phyloP scores from a whole-genome alignment of 2,888 invertebrate genomes.

The Deroplatys truncata region DNA sequence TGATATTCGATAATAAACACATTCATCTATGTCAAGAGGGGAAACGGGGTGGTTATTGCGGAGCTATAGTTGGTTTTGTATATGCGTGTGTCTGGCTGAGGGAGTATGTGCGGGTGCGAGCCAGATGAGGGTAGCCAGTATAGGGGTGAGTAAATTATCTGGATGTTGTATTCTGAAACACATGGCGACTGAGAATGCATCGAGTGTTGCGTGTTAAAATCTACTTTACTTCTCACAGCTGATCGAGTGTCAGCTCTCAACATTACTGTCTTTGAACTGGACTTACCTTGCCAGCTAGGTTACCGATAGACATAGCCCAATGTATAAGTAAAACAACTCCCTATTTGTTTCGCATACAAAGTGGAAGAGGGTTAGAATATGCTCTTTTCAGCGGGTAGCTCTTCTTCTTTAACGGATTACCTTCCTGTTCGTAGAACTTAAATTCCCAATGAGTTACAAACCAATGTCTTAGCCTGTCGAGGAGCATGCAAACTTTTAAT shows the following conservation, averaged over 20 bases:
- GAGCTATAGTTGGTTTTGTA: background rate
- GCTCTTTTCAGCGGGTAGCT: too few species aligned
- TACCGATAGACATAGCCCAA: too few species aligned
- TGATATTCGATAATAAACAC: constrained; percentile 7
- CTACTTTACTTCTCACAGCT: background rate
- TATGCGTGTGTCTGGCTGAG: background rate
- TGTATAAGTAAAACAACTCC: too few species aligned
- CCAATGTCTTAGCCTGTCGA: too few species aligned
- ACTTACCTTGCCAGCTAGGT: too few species aligned
- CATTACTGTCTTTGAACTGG: background rate
- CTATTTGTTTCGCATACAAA: too few species aligned
- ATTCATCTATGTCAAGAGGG: constrained; percentile 3
- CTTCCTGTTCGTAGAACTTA: too few species aligned
- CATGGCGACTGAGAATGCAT: background rate
- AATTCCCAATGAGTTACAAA: too few species aligned
- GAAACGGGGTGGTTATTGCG: background rate
- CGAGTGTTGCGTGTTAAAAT: background rate
- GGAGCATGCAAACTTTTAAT: too few species aligned
- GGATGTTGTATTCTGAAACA: background rate
- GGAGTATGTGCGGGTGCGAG: background rate
- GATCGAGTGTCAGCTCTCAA: background rate
- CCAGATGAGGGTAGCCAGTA: background rate
- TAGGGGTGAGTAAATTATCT: background rate
- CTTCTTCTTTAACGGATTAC: too few species aligned
- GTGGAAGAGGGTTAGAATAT: too few species aligned